Evolutionary conservation across 2,888 invertebrate species (phyloP).

Genomic region (Smittia sp.): DNA sequence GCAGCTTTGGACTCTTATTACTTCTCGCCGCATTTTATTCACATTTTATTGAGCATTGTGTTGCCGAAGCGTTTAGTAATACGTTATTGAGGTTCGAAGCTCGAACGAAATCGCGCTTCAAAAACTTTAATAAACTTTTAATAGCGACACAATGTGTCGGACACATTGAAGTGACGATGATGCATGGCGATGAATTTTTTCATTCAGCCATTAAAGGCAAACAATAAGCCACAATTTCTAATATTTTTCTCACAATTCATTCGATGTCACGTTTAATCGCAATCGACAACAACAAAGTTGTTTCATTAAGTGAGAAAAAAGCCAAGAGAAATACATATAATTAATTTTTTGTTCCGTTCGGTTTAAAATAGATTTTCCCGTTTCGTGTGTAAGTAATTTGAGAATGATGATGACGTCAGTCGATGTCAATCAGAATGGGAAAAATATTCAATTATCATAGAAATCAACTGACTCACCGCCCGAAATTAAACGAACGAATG

Average conservation of each 20-base stretch:
- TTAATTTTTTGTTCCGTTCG: background rate
- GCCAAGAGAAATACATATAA: background rate
- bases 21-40: background rate
- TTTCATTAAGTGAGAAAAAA: background rate
- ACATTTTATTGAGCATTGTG: slow-evolving; percentile 4
- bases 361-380: background rate
- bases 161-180: background rate
- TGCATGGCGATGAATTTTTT: slow-evolving; percentile 11
- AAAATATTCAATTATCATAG: slow-evolving; percentile 1
- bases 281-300: background rate
- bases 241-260: slow-evolving; percentile 19
- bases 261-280: slow-evolving; percentile 24
- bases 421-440: slow-evolving; percentile 39
- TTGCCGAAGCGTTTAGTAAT: background rate
- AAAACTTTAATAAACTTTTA: background rate
- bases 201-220: background rate
- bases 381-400: slow-evolving; percentile 22
- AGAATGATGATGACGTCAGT: slow-evolving; percentile 38
- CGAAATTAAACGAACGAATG: background rate
- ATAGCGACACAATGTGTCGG: no score
- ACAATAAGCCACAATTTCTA: slow-evolving; percentile 21
- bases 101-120: background rate
- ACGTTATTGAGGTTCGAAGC: background rate
- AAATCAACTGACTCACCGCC: slow-evolving; percentile 6
- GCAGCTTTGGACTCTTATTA: no score